A percentile compares a stretch with the other conserved stretches of the same genome.
These are phyloP conservation scores for Fragum fragum DNA, from an alignment of 2,888 invertebrate genomes.

Conservation along the genomic window DNA sequence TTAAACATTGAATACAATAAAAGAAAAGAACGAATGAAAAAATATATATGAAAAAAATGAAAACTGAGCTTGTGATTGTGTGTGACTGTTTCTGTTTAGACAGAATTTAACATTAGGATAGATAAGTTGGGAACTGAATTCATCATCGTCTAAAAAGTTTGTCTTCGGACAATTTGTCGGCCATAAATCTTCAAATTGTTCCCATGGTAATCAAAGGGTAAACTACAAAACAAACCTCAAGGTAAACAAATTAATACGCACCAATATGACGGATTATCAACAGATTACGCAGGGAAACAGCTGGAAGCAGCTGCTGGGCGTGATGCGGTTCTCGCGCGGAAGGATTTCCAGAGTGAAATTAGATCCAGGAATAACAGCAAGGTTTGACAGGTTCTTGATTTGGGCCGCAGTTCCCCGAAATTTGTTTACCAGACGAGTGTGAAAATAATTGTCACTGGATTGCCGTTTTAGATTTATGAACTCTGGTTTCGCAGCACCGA, in stretches of 20 bases:
- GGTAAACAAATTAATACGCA: slow-evolving; percentile 52
- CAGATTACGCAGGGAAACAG: slow-evolving; percentile 54
- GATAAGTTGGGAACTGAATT: too few relatives aligned
- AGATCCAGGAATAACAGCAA: slow-evolving; percentile 57
- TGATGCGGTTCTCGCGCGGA: slow-evolving; percentile 61
- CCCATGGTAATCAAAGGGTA: slow-evolving; percentile 54
- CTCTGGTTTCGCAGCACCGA: slow-evolving; percentile 40
- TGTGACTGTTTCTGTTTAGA: too few relatives aligned
- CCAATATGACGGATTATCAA: slow-evolving; percentile 48
- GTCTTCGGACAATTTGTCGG: slow-evolving; percentile 23
- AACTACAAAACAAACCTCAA: slow-evolving; percentile 49
- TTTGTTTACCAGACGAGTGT: slow-evolving; percentile 67
- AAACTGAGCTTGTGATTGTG: too few relatives aligned
- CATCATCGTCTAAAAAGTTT: background rate
- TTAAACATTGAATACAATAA: too few relatives aligned
- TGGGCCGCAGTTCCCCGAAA: slow-evolving; percentile 55
- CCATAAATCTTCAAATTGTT: slow-evolving; percentile 48
- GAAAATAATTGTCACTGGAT: slow-evolving; percentile 63
- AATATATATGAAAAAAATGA: too few relatives aligned
- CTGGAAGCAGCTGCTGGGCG: slow-evolving; percentile 63
- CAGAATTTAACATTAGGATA: too few relatives aligned
- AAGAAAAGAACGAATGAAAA: too few relatives aligned
- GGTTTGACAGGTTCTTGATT: slow-evolving; percentile 62
- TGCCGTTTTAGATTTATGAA: slow-evolving; percentile 64
- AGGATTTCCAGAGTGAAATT: slow-evolving; percentile 56